These are phyloP conservation scores for Arctia plantaginis DNA, from an alignment of 2,888 invertebrate genomes.

Conservation along the genomic window DNA sequence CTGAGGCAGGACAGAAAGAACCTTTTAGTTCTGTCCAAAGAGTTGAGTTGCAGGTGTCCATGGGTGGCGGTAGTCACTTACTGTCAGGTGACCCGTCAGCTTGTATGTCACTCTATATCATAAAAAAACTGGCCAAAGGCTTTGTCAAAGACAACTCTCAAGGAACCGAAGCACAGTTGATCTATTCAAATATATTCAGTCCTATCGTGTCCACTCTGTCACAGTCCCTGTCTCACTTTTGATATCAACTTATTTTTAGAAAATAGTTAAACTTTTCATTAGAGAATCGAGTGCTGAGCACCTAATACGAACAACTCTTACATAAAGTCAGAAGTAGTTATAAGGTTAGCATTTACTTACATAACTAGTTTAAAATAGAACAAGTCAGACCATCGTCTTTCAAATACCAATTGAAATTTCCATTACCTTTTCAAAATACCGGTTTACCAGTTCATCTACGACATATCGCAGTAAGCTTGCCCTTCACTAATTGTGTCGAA, in stretches of 20 bases:
- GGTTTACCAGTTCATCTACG: conserved; percentile 30
- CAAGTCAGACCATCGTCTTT: neutral
- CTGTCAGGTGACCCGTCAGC: too few relatives aligned
- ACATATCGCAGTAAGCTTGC: conserved; percentile 32
- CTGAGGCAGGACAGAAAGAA: too few relatives aligned
- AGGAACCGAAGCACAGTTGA: neutral
- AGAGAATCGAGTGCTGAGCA: neutral
- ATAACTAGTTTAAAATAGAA: neutral
- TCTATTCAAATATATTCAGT: neutral
- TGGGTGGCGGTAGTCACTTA: too few relatives aligned
- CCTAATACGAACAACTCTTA: neutral
- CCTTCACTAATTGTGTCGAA: conserved; percentile 47
- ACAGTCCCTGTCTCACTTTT: too few relatives aligned
- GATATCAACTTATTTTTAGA: neutral
- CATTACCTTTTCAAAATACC: conserved; percentile 29
- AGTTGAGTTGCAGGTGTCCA: too few relatives aligned
- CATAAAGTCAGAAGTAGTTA: neutral
- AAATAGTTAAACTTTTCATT: neutral
- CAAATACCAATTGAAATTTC: neutral
- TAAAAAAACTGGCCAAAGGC: too few relatives aligned
- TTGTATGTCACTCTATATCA: too few relatives aligned
- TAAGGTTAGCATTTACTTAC: neutral
- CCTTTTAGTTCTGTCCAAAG: too few relatives aligned
- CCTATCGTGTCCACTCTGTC: neutral
- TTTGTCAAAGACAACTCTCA: too few relatives aligned